Percentiles rank a stretch among this genome's conserved stretches.
phyloP scores from a whole-genome alignment of 2,113 vertebrate genomes.

The Uropsilus gracilis region DNA sequence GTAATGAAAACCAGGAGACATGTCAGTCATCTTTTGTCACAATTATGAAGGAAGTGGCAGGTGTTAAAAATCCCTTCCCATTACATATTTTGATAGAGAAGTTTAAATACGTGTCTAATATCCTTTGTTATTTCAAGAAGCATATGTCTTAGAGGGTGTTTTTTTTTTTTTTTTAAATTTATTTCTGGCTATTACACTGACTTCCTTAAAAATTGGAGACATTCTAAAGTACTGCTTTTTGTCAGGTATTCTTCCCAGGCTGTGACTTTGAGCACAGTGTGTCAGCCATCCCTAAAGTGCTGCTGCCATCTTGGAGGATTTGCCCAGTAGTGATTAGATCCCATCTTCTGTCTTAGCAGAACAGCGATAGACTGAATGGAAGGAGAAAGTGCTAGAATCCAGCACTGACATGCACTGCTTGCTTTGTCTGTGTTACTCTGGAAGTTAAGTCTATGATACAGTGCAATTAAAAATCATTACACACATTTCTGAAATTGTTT shows the following conservation, averaged over 20 bases:
- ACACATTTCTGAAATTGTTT: constrained; percentile 25
- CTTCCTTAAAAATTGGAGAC: constrained; percentile 16
- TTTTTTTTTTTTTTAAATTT: not conserved
- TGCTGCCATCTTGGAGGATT: not conserved
- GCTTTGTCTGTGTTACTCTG: not conserved
- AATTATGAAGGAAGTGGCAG: not conserved
- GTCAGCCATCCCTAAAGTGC: not conserved
- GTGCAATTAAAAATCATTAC: not conserved
- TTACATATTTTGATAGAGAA: constrained; percentile 35
- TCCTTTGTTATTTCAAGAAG: constrained; percentile 16
- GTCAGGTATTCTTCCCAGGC: not conserved
- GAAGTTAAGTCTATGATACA: not conserved
- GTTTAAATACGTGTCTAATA: constrained; percentile 40
- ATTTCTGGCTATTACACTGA: not conserved
- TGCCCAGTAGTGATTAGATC: not conserved
- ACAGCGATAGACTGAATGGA: not conserved
- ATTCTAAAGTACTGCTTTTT: constrained; percentile 35
- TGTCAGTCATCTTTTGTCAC: not conserved
- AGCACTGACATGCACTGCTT: not conserved
- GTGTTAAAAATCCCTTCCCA: not conserved
- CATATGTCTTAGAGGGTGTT: not conserved
- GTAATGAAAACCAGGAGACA: not conserved
- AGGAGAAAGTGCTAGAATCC: not conserved
- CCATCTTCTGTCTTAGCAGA: not conserved
- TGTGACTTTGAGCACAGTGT: not conserved